Percentiles rank a stretch among this genome's conserved stretches.
Conservation (phyloP, 1,140 invertebrate genomes). For the Psilanteris sp. region DNA sequence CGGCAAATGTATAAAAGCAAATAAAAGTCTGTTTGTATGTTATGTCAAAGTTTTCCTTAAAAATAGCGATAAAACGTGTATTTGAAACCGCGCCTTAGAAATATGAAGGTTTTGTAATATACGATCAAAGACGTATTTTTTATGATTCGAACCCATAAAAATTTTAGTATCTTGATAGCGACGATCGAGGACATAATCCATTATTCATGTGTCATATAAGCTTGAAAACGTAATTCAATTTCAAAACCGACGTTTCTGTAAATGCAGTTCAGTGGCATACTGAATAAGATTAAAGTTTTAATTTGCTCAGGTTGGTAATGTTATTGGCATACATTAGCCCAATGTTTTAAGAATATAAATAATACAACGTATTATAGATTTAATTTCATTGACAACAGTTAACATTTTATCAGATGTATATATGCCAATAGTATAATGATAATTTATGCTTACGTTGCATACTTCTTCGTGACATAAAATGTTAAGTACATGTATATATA, state of each 20-base stretch:
- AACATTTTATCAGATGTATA: too few relatives aligned
- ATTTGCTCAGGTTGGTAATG: slow-evolving; percentile 28
- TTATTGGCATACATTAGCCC: too few relatives aligned
- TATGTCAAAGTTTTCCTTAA: too few relatives aligned
- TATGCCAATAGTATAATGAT: too few relatives aligned
- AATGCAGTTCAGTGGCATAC: slow-evolving; percentile 35
- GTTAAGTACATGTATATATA: too few relatives aligned
- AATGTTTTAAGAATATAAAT: too few relatives aligned
- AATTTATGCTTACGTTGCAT: too few relatives aligned
- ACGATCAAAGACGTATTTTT: slow-evolving; percentile 17
- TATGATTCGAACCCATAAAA: slow-evolving; percentile 45
- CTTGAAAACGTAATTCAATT: slow-evolving; percentile 48
- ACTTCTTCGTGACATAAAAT: too few relatives aligned
- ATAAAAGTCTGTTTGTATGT: too few relatives aligned
- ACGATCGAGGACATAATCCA: slow-evolving; percentile 48
- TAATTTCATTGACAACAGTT: too few relatives aligned
- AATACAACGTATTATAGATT: too few relatives aligned
- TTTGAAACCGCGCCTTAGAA: slow-evolving; percentile 20
- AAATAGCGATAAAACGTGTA: slow-evolving; percentile 25
- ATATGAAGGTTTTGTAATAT: slow-evolving; percentile 34
- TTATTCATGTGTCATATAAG: slow-evolving; percentile 59
- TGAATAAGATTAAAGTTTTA: slow-evolving; percentile 43
- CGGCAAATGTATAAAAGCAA: slow-evolving; percentile 23
- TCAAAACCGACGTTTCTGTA: slow-evolving; percentile 44
- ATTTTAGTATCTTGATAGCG: slow-evolving; percentile 34